Percentiles rank a stretch among this genome's conserved stretches.
phyloP scores from a whole-genome alignment of 1,140 invertebrate species.

The Laodelphax striatellus region DNA sequence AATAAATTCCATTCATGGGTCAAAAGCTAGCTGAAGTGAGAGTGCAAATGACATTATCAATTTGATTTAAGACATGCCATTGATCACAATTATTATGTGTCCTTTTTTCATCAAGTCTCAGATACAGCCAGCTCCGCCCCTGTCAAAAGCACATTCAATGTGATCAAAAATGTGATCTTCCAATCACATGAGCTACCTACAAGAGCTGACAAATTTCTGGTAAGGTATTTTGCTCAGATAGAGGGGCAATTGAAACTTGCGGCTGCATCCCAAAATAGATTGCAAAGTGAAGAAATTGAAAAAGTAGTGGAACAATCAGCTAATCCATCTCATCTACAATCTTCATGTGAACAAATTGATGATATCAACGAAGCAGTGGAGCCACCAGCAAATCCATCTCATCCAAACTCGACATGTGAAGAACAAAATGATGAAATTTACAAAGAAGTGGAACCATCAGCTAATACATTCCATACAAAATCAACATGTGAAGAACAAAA shows the following conservation, averaged over 20 bases:
- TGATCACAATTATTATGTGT: background rate
- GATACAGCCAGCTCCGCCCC: conserved; percentile 3
- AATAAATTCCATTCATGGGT: background rate
- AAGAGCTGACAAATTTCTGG: conserved; percentile 9
- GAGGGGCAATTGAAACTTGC: background rate
- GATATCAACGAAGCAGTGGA: too few relatives aligned
- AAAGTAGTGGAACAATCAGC: background rate
- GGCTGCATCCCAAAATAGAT: background rate
- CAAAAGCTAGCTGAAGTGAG: background rate
- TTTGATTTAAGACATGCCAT: background rate
- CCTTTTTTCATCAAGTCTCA: background rate
- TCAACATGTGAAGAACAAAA: background rate
- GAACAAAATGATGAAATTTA: too few relatives aligned
- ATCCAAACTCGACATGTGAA: background rate
- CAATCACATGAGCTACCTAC: background rate
- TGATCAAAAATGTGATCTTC: conserved; percentile 9
- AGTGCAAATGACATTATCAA: background rate
- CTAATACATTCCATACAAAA: too few relatives aligned
- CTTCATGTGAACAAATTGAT: background rate
- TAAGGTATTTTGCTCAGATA: background rate
- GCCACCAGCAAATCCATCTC: too few relatives aligned
- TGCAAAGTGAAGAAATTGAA: background rate
- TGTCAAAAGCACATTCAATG: conserved; percentile 10
- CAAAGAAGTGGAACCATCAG: too few relatives aligned
- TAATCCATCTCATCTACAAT: background rate